Conservation (phyloP, 2,888 invertebrate genomes). For the Dryobota labecula region DNA sequence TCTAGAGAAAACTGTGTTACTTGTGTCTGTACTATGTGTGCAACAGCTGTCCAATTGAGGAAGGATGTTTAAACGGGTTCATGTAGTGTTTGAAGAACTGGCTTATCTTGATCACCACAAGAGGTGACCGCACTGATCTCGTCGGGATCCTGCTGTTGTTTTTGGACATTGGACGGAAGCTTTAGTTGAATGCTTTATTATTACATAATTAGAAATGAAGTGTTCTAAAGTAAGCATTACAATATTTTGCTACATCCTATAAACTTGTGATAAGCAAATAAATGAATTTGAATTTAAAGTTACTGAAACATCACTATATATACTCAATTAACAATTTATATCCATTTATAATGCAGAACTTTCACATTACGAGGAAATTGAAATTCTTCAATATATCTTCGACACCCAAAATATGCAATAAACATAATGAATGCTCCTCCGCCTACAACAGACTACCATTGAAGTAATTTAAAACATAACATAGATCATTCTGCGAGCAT, state of each 20-base stretch:
- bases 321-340: background rate
- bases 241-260: too few species aligned
- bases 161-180: background rate
- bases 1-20: background rate
- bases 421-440: constrained; percentile 36
- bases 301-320: background rate
- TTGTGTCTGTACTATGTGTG: too few species aligned
- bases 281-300: too few species aligned
- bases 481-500: constrained; percentile 59
- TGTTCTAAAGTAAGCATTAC: background rate
- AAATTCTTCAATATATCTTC: constrained; percentile 39
- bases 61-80: too few species aligned
- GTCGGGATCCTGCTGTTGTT: background rate
- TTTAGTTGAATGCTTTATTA: background rate
- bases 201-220: background rate
- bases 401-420: constrained; percentile 48
- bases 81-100: background rate
- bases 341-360: background rate
- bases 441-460: constrained; percentile 26
- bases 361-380: constrained; percentile 29
- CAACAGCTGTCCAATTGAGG: background rate
- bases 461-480: constrained; percentile 53
- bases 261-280: too few species aligned
- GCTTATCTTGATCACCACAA: background rate
- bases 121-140: too few species aligned